Percentiles rank a stretch among this genome's conserved stretches.
phyloP scores from a whole-genome alignment of 2,113 vertebrate species.

The Cercocebus atys region DNA sequence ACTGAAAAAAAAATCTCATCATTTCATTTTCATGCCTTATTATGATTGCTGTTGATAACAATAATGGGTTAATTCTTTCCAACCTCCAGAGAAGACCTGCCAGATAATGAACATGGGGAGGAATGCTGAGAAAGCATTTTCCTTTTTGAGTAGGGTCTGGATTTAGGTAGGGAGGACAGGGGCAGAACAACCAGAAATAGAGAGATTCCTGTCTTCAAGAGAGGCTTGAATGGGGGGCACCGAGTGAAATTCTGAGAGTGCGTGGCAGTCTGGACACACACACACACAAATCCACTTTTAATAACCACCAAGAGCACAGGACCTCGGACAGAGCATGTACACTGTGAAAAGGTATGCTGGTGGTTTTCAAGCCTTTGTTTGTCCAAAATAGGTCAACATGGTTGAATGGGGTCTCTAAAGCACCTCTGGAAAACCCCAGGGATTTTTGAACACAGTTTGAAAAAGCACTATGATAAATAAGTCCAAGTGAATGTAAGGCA shows the following conservation, averaged over 20 bases:
- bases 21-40: not conserved
- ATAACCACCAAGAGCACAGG: not conserved
- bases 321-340: not conserved
- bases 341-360: not conserved
- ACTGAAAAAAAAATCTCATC: not conserved
- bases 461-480: not conserved
- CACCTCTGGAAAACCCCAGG: not conserved
- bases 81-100: not conserved
- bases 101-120: not conserved
- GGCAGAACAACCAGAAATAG: not conserved
- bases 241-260: not conserved
- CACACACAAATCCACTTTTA: not conserved
- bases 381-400: not conserved
- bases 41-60: not conserved
- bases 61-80: not conserved
- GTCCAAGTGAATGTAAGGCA: not conserved
- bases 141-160: not conserved
- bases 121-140: not conserved
- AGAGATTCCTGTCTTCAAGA: not conserved
- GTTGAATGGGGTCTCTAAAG: not conserved
- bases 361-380: not conserved
- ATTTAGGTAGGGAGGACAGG: not conserved
- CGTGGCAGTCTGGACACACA: not conserved
- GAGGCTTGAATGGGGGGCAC: not conserved
- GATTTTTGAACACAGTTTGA: not conserved